Conservation (phyloP, 2,113 vertebrate species). For the Pollachius pollachius region DNA sequence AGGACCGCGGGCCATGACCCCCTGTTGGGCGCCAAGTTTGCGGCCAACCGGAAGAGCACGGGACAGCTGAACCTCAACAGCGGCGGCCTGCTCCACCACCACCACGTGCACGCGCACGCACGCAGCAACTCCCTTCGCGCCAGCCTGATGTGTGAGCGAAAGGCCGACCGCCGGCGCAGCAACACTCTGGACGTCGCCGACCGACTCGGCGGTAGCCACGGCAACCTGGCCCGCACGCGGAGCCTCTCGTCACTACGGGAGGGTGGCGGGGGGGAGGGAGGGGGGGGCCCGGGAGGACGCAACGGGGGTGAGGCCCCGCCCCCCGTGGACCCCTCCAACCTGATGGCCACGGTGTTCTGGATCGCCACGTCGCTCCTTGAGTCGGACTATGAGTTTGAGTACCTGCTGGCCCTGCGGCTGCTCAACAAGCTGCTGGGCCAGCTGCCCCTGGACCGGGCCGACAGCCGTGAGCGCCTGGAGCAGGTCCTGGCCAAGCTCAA, state of each 20-base stretch:
- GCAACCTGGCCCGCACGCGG: conserved; percentile 90
- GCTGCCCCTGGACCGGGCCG: conserved; percentile 88
- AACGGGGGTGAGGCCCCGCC: conserved; percentile 55
- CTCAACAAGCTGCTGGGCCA: conserved; percentile 95
- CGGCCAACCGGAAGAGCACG: conserved; percentile 96
- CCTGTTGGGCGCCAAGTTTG: conserved; percentile 88
- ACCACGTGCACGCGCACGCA: conserved; percentile 75
- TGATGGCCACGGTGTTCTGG: conserved; percentile 98
- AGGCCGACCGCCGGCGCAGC: conserved; percentile 85
- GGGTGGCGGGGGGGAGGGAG: conserved; percentile 77
- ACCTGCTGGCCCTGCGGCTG: conserved; percentile 91
- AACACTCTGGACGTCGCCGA: conserved; percentile 96
- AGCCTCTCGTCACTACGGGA: conserved; percentile 93
- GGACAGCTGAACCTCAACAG: conserved; percentile 92
- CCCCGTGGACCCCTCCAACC: conserved; percentile 87
- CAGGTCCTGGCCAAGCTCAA: conserved; percentile 88
- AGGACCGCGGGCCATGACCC: conserved; percentile 85
- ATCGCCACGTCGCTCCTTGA: conserved; percentile 91
- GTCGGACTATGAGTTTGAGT: conserved; percentile 98
- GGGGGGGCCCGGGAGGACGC: conserved; percentile 49
- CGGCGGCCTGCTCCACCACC: conserved; percentile 77
- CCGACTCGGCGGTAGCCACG: conserved; percentile 83
- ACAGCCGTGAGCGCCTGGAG: conserved; percentile 92
- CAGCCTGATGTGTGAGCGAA: conserved; percentile 83
- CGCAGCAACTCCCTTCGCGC: conserved; percentile 92